Evolutionary conservation across 2,797 vertebrate species (phyloP), one percentile per base, ranked within the genome.

Genomic region (Gila robusta): DNA sequence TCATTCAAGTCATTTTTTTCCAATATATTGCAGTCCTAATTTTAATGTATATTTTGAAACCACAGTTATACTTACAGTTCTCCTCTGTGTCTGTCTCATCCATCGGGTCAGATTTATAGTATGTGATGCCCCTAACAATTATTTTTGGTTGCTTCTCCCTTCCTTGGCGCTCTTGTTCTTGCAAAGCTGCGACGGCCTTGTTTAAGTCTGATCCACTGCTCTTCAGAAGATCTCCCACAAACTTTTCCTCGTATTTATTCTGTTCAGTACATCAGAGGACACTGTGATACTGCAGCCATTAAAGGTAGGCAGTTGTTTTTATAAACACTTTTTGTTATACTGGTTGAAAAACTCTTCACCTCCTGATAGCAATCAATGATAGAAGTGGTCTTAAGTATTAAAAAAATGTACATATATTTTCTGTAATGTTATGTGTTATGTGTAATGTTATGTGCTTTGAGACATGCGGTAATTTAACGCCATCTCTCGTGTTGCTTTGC

Each of bases 121-220:
- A 99, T 67, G 98, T 99, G 91, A 99, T 94, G 41, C 97, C 97
- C 89, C 97, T 96, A 89, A 99, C 95, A 74, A 98, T 95, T 70
- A 97, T 95, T 85, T 89, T 89, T 10, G 89, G 86, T 44, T 89
- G 94, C 93, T 91, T 76, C 37, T 88, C 83, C 41, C 74, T 86
- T 14, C 56, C 77, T 41, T 77, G 78, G 39, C 70, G 81, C 62
- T 89, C 87, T 76, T 79, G 81, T 66, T 87, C 86, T 83, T 84
- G 67, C 70, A 87, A 79, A 56, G 37, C 78, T 67, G 85, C 72
- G 28, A 84, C 78, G 1, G 82, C 74, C 80, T 87, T 80, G 72
- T 89, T 90, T 92, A 86, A 90, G 93, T 87, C 89, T 84, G 92
- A 23, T 87, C 90, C 91, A 0, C 93, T 93, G 0, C 91, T 93